Percentiles rank a stretch among this genome's conserved stretches.
Evolutionary conservation across 1,140 invertebrate genomes (phyloP).

Genomic region (Ladona fulva): DNA sequence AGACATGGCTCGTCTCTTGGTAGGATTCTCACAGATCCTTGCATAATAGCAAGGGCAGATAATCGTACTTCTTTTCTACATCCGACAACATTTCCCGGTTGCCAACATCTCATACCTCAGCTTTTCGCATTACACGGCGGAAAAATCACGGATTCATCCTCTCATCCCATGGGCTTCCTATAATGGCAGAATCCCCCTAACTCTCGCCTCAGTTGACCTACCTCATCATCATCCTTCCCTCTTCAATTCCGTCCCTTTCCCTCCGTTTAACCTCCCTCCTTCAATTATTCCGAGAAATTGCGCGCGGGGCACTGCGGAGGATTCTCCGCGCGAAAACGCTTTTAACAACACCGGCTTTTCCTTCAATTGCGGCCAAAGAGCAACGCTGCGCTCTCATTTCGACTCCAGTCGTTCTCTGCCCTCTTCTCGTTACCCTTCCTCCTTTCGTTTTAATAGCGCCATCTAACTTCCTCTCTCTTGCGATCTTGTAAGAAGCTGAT

Average conservation of each 20-base stretch:
- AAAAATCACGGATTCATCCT: too few relatives aligned
- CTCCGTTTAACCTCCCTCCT: neutral
- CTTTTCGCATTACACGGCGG: too few relatives aligned
- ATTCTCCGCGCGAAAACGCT: neutral
- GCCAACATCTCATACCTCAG: too few relatives aligned
- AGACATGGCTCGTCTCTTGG: too few relatives aligned
- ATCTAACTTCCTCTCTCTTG: neutral
- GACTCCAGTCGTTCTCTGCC: neutral
- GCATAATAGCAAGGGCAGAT: too few relatives aligned
- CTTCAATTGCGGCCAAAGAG: neutral
- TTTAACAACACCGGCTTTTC: neutral
- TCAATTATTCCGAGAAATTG: conserved; percentile 4
- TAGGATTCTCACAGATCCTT: too few relatives aligned
- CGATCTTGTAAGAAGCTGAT: too few relatives aligned
- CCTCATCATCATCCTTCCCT: neutral
- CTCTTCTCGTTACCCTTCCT: neutral
- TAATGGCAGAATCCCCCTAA: too few relatives aligned
- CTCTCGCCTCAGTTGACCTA: too few relatives aligned
- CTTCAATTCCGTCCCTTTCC: neutral
- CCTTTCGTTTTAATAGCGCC: neutral
- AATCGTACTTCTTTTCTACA: too few relatives aligned
- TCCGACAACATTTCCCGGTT: too few relatives aligned
- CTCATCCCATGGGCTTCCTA: too few relatives aligned
- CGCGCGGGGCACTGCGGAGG: neutral
- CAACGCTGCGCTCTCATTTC: neutral